Base-by-base conservation (phyloP, 2,113 vertebrate species). In the Aleadryas rufinucha region DNA sequence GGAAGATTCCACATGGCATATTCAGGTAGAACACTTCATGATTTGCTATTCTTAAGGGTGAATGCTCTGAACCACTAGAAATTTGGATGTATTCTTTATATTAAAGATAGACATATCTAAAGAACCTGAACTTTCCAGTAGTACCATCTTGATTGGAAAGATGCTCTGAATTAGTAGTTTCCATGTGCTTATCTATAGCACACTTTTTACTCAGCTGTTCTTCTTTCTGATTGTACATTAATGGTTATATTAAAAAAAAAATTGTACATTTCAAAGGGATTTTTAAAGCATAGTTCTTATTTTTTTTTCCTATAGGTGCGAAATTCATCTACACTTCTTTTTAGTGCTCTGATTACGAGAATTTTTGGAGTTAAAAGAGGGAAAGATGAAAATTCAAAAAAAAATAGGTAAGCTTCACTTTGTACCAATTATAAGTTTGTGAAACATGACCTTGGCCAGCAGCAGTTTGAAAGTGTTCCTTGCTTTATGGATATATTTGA, bases 291-390 rank as follows among this genome's bases (percentile, higher is more conserved):
- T 78, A 52, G 39, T 24, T 45, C 7, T 27, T 87, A 13, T 50
- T 97, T 41, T 96, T 95, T 96, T 80, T 95, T 96, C 90, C n/a
- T n/a, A n/a, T n/a, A 99, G 99, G 99, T 99, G 90, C 98, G 99
- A 97, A 99, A 99, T 98, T 99, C 99, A 57, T 99, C 99, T 74
- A 99, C 99, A 2, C 99, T 99, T 65, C 99, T 99, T 82, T 99
- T 99, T 98, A 99, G 99, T 97, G 98, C 99, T 60, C 97, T 99
- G 93, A 99, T 99, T 97, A 99, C 99, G 21, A 98, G 99, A 97
- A 99, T 99, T 97, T 99, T 99, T 98, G 99, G 99, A 75, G 99
- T 99, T 96, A 99, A 99, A 97, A 99, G 98, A 95, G 99, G 98
- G 91, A 99, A 99, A 90, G 99, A 99, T 88, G 99, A 99, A 96